phyloP scores from a whole-genome alignment of 2,888 invertebrate genomes.

The Drosophila subquinaria region DNA sequence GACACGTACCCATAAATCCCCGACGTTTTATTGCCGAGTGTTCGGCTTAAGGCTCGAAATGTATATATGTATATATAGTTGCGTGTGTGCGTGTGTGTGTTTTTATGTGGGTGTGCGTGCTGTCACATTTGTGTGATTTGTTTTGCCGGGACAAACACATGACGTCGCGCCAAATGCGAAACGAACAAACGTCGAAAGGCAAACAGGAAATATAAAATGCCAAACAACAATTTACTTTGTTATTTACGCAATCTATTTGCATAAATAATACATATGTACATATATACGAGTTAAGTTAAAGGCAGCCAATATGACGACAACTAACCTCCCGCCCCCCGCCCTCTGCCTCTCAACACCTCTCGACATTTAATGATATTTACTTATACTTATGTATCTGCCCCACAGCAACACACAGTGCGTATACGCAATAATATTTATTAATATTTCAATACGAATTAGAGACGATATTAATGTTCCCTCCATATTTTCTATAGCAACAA shows the following conservation, averaged over 20 bases:
- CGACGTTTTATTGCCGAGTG: slow-evolving; percentile 71
- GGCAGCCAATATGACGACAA: slow-evolving; percentile 22
- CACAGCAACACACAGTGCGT: slow-evolving; percentile 21
- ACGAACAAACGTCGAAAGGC: slow-evolving; percentile 23
- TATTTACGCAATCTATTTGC: slow-evolving; percentile 73
- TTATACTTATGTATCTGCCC: neutral
- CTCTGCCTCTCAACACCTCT: neutral
- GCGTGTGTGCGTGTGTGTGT: slow-evolving; percentile 6
- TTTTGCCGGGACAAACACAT: slow-evolving; percentile 72
- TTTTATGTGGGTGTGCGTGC: slow-evolving; percentile 31
- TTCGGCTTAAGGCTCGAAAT: slow-evolving; percentile 53
- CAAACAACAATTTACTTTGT: slow-evolving; percentile 72
- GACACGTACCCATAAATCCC: slow-evolving; percentile 76
- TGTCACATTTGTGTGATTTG: slow-evolving; percentile 73
- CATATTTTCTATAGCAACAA: slow-evolving; percentile 11
- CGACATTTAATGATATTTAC: slow-evolving; percentile 32
- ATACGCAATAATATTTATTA: slow-evolving; percentile 43
- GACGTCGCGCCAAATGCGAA: slow-evolving; percentile 41
- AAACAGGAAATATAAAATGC: slow-evolving; percentile 65
- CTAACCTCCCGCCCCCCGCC: neutral
- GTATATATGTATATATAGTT: neutral
- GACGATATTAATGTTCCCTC: slow-evolving; percentile 8
- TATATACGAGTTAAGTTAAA: slow-evolving; percentile 19
- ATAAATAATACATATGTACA: slow-evolving; percentile 63
- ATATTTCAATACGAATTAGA: slow-evolving; percentile 39